Conservation (phyloP, 2,113 vertebrate genomes). For the Alosa alosa region DNA sequence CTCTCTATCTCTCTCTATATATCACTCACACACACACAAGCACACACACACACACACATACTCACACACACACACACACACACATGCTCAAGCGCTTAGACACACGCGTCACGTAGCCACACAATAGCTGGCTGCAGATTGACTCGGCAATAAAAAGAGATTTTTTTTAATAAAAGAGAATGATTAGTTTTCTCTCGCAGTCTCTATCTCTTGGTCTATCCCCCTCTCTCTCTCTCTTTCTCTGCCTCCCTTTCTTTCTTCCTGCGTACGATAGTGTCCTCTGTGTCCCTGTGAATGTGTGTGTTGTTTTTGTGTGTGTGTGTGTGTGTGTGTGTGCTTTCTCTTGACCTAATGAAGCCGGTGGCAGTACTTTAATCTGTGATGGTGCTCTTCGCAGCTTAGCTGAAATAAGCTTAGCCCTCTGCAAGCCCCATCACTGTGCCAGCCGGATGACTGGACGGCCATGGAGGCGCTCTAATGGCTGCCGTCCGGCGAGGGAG, state of each 20-base stretch:
- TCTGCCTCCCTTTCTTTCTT: background rate
- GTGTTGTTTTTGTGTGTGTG: background rate
- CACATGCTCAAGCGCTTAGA: constrained; percentile 15
- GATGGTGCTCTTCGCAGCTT: constrained; percentile 13
- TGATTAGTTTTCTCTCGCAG: background rate
- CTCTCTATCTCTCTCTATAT: background rate
- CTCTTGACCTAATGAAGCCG: background rate
- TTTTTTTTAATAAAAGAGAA: constrained; percentile 4
- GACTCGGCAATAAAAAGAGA: constrained; percentile 8
- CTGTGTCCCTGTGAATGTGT: constrained; percentile 10
- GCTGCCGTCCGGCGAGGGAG: background rate
- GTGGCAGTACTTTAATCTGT: constrained; percentile 5
- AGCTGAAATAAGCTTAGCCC: background rate
- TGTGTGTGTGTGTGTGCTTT: background rate
- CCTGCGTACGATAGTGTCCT: background rate
- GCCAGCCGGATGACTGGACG: no score
- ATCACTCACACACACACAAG: background rate
- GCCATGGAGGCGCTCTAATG: no score
- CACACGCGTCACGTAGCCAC: constrained; percentile 6
- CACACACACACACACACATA: constrained; percentile 19
- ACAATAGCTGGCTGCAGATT: constrained; percentile 10
- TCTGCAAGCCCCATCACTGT: background rate
- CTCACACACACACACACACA: constrained; percentile 2
- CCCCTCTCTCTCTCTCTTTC: background rate
- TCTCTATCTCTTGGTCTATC: background rate